Evolutionary conservation across 2,888 invertebrate genomes (phyloP), one percentile per base, ranked within the genome.

Genomic region (Folsomia manolachei): DNA sequence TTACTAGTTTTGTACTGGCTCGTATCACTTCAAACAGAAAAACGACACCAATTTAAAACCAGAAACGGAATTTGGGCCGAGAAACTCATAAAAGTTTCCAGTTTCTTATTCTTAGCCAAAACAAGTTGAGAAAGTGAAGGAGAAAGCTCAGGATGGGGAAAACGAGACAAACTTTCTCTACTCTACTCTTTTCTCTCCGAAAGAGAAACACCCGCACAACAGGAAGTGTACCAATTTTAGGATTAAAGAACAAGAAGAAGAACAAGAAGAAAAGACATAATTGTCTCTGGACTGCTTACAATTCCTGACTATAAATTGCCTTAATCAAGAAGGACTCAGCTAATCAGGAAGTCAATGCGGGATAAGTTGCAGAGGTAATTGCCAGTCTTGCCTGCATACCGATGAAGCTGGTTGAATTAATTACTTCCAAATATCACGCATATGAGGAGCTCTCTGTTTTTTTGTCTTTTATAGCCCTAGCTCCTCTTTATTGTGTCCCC

Each of bases 231-330:
- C 67, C 67, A 70, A 73, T 19, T n/a, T 21, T 19, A 56, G 56
- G 56, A 56, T 56, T 56, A 62, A 11, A n/a, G n/a, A n/a, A 25
- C 62, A 62, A 62, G 26, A 62, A 24, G 19, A 24, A 7, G 21
- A 11, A n/a, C n/a, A n/a, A 25, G 23, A 62, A 62, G 26, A 62
- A 24, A 7, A 24, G 4, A 7, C 23, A 62, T 11, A 19, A 52
- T 66, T 39, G 23, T 66, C 23, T 51, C 9, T 11, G 9, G 65
- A 7, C 26, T n/a, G n/a, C n/a, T 78, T 75, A 78, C 79, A 77
- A 80, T 79, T 77, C 75, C 71, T 75, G 80, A 80, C 79, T 81
- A 75, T 71, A 81, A 81, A 81, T 81, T 79, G 79, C 81, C 81
- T 75, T 80, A 79, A 81, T 81, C 79, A 80, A 79, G 72, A 74